Evolutionary conservation across 2,113 vertebrate species (phyloP), one percentile per base, ranked within the genome.

Genomic region (Plotosus lineatus): DNA sequence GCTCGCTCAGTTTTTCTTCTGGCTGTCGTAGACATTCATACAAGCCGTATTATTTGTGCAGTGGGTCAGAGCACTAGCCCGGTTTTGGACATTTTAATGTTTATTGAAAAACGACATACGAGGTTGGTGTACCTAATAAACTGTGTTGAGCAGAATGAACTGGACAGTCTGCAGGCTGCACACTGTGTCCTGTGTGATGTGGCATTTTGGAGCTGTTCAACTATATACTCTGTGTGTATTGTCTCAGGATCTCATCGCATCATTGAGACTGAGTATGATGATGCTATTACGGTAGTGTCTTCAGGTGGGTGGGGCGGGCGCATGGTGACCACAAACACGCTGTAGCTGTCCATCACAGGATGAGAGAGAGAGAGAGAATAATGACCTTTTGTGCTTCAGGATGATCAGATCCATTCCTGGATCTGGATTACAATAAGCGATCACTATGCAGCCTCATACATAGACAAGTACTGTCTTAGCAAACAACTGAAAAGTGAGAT

Each of bases 251-350:
- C 98, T 90, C 97, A 97, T 90, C 96, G 97, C 93, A 96, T 98
- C 97, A 96, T 94, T 96, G 97, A 99, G 91, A 95, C 96, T 95
- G 98, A 99, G 95, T 96, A 96, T 95, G 97, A 99, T 95, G 97
- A 98, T 95, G 96, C 94, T 94, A 96, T 98, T 94, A 94, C 96
- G 92, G 95, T 97, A 92, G 94, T 96, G 89, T 92, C 93, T 92
- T 92, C 95, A 98, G 97, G 97, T 98, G 95, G 94, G 96, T 97
- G 94, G 92, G 92, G 88, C 92, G 90, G 92, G 90, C 93, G 90
- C 92, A 94, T 94, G 94, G 89, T 90, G 90, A 86, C 88, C 87
- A 89, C 90, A 50, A 87, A 91, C 86, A 85, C 53, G 80, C 82
- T 86, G 88, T 87, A 55, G 83, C 87, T 78, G 85, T 91, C 89